Evolutionary conservation across 2,888 invertebrate species (phyloP).

Genomic region (Spicauda simplicius): DNA sequence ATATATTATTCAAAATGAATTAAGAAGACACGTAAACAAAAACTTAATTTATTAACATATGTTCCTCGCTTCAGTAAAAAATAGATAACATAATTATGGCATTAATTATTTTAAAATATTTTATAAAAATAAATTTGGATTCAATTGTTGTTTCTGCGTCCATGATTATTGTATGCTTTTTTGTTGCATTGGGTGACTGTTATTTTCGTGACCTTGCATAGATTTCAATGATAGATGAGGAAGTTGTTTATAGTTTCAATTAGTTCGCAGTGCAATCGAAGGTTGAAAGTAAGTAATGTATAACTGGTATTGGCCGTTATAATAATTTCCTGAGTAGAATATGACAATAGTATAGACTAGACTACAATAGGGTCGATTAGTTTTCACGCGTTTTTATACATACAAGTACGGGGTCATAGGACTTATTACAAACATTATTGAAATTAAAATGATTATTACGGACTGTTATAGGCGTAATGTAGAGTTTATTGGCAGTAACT

Average conservation of each 20-base stretch:
- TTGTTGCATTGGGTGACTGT: conserved; percentile 6
- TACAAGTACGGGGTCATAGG: too few species aligned
- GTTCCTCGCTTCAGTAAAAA: neutral
- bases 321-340: neutral
- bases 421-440: too few species aligned
- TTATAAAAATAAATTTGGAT: neutral
- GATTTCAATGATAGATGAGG: conserved; percentile 1
- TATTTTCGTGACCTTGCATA: conserved; percentile 9
- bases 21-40: too few species aligned
- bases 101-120: neutral
- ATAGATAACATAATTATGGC: neutral
- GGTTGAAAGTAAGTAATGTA: conserved; percentile 9
- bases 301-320: neutral
- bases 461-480: too few species aligned
- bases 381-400: too few species aligned
- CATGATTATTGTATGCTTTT: neutral
- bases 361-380: too few species aligned
- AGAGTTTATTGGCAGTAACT: too few species aligned
- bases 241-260: conserved; percentile 1
- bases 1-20: too few species aligned
- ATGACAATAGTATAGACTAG: too few species aligned
- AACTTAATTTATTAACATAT: too few species aligned
- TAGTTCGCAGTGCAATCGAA: conserved; percentile 7
- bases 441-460: too few species aligned
- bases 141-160: neutral